Conservation (phyloP, 2,797 vertebrate species). For the Danio jaintianensis region DNA sequence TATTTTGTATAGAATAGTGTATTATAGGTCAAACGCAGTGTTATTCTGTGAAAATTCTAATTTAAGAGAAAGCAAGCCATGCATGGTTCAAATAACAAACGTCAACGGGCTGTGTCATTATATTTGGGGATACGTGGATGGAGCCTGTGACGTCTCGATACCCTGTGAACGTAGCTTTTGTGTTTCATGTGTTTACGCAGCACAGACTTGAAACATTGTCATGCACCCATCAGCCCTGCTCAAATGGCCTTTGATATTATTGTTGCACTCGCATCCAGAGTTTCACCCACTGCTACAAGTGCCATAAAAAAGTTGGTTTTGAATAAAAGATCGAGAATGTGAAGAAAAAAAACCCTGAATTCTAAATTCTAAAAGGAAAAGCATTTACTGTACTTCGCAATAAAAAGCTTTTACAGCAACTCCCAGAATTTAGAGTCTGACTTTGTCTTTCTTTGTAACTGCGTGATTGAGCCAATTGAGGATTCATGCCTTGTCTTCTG, state of each 20-base stretch:
- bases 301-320: constrained; percentile 68
- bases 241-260: constrained; percentile 73
- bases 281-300: constrained; percentile 69
- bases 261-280: constrained; percentile 69
- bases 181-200: constrained; percentile 58
- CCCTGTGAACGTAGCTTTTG: constrained; percentile 70
- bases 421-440: constrained; percentile 12
- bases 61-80: constrained; percentile 85
- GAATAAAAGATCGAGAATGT: constrained; percentile 56
- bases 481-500: no score
- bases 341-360: constrained; percentile 64
- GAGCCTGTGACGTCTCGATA: constrained; percentile 67
- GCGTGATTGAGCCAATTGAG: background rate
- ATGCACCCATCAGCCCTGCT: constrained; percentile 68
- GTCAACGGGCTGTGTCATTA: constrained; percentile 61
- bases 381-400: constrained; percentile 78
- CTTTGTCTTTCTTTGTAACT: background rate
- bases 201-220: constrained; percentile 76
- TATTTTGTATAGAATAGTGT: constrained; percentile 86
- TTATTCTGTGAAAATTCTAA: constrained; percentile 88
- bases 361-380: constrained; percentile 75
- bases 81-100: constrained; percentile 72
- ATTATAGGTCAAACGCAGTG: constrained; percentile 87
- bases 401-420: constrained; percentile 85
- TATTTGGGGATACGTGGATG: constrained; percentile 68